Evolutionary conservation across 2,888 invertebrate genomes (phyloP).

Genomic region (Stenotaenia linearis): DNA sequence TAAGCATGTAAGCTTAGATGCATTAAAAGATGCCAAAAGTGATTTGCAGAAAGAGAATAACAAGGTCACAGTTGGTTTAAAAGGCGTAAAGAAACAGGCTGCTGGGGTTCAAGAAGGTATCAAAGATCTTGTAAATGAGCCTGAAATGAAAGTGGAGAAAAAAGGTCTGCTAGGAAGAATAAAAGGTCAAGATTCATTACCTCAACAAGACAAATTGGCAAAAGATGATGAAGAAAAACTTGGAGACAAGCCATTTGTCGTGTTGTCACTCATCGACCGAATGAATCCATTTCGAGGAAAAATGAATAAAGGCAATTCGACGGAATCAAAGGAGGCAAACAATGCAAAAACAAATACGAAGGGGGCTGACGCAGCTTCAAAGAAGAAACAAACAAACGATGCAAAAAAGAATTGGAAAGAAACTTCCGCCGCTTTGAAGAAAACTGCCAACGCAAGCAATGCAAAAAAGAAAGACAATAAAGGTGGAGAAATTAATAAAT

Average conservation of each 20-base stretch:
- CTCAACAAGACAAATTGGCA: too few relatives aligned
- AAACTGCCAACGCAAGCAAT: too few relatives aligned
- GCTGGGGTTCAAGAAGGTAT: not conserved
- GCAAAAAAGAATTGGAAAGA: too few relatives aligned
- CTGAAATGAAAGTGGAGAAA: not conserved
- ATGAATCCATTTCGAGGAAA: not conserved
- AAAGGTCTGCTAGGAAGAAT: not conserved
- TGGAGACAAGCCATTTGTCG: not conserved
- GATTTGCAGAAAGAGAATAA: not conserved
- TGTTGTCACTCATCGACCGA: not conserved
- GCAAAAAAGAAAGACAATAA: too few relatives aligned
- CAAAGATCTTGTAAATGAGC: not conserved
- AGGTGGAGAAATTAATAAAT: too few relatives aligned
- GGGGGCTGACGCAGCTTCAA: too few relatives aligned
- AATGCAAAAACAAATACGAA: not conserved
- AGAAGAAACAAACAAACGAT: too few relatives aligned
- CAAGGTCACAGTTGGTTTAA: not conserved
- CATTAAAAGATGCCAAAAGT: not conserved
- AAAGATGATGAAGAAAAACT: not conserved
- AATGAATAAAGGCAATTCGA: not conserved
- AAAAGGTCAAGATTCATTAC: not conserved
- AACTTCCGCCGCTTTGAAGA: too few relatives aligned
- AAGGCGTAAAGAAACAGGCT: not conserved
- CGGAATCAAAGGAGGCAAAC: not conserved
- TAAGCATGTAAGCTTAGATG: not conserved